A percentile compares a stretch with the other conserved stretches of the same genome.
Conservation (phyloP, 2,797 vertebrate species). For the Rhinoraja longicauda region DNA sequence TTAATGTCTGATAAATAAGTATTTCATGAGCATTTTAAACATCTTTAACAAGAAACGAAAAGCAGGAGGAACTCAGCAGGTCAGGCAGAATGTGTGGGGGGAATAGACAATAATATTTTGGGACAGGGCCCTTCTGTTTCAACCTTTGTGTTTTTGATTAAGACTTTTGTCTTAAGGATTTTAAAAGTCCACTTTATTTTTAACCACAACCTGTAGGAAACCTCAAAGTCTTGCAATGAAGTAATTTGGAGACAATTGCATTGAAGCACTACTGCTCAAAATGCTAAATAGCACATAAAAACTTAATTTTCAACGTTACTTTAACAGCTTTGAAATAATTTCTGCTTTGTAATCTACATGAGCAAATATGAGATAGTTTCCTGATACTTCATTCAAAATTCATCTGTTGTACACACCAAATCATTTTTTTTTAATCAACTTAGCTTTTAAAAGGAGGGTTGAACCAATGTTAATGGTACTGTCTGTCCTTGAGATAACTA, state of each 20-base stretch:
- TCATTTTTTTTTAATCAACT: too few relatives aligned
- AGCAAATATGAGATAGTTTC: background rate
- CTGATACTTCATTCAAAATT: background rate
- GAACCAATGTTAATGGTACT: background rate
- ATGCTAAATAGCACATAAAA: background rate
- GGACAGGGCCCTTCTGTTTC: too few relatives aligned
- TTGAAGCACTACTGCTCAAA: background rate
- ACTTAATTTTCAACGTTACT: background rate
- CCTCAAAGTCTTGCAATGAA: background rate
- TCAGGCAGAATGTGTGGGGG: too few relatives aligned
- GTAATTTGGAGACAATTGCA: background rate
- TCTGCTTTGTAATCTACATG: background rate
- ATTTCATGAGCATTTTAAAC: background rate
- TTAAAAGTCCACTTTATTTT: background rate
- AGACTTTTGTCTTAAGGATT: background rate
- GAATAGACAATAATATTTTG: too few relatives aligned
- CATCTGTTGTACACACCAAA: background rate
- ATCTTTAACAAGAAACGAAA: background rate
- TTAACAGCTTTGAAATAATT: background rate
- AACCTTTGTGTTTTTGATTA: background rate
- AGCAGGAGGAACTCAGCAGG: too few relatives aligned
- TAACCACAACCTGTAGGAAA: background rate
- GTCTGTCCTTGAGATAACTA: background rate
- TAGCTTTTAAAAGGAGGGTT: background rate
- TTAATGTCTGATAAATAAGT: background rate